These are phyloP conservation scores for Ciconia boyciana DNA, from an alignment of 2,113 vertebrate species.

Conservation along the genomic window DNA sequence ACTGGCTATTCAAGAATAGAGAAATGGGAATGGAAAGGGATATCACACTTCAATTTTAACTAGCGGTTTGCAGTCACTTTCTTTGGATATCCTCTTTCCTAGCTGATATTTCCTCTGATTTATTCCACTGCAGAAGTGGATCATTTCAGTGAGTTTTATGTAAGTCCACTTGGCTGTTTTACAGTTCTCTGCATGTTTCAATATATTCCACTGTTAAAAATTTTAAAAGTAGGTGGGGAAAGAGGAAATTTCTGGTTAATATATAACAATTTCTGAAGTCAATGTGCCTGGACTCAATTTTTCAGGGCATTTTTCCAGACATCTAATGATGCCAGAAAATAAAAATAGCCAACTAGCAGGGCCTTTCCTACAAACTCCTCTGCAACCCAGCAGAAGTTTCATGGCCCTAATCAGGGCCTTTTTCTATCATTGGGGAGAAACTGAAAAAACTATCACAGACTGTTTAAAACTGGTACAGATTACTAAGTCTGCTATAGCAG, in stretches of 20 bases:
- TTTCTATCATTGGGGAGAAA: neutral
- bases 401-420: neutral
- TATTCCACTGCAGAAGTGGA: constrained; percentile 6
- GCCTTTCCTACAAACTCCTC: neutral
- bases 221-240: constrained; percentile 61
- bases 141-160: constrained; percentile 14
- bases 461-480: neutral
- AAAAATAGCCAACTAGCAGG: constrained; percentile 32
- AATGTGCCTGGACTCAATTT: constrained; percentile 19
- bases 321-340: constrained; percentile 43
- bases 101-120: constrained; percentile 27
- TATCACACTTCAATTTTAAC: neutral
- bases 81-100: neutral
- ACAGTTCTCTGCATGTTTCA: constrained; percentile 31
- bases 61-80: neutral
- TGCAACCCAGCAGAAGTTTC: neutral
- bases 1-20: neutral
- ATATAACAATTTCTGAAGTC: constrained; percentile 52
- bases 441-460: neutral
- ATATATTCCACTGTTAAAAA: constrained; percentile 56
- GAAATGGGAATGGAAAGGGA: neutral
- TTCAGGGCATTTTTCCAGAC: constrained; percentile 55
- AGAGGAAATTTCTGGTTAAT: constrained; percentile 61
- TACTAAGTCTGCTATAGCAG: neutral
- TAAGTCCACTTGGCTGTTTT: constrained; percentile 13